phyloP scores from a whole-genome alignment of 2,888 invertebrate genomes.

The Aquatica leii region DNA sequence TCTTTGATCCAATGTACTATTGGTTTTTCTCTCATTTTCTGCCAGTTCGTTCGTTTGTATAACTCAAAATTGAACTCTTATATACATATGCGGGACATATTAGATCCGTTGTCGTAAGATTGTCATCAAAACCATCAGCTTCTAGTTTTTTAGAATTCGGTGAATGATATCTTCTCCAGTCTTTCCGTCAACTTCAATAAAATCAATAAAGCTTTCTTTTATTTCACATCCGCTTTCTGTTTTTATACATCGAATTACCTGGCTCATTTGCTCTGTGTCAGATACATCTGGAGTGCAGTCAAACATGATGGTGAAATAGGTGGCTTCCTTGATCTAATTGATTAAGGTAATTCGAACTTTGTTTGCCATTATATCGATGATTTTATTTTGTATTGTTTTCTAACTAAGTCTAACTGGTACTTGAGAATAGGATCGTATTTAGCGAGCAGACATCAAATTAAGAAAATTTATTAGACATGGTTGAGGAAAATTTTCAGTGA shows the following conservation, averaged over 20 bases:
- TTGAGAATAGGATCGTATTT: too few species aligned
- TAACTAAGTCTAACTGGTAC: slow-evolving; percentile 18
- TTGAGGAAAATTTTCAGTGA: not conserved
- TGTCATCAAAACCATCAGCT: too few species aligned
- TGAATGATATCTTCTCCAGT: too few species aligned
- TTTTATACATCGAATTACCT: slow-evolving; percentile 47
- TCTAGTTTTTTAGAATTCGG: too few species aligned
- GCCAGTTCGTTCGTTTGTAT: too few species aligned
- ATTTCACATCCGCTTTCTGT: slow-evolving; percentile 10
- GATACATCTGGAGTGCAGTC: slow-evolving; percentile 51
- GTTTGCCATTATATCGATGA: slow-evolving; percentile 46
- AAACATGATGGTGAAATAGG: slow-evolving; percentile 48
- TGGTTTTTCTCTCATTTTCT: too few species aligned
- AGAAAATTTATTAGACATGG: not conserved
- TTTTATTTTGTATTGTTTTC: slow-evolving; percentile 46
- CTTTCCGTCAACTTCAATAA: too few species aligned
- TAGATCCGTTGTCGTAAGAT: too few species aligned
- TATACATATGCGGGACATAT: too few species aligned
- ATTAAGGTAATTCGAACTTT: slow-evolving; percentile 37
- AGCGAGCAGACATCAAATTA: not conserved
- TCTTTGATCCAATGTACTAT: too few species aligned
- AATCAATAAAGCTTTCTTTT: too few species aligned
- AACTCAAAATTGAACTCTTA: too few species aligned
- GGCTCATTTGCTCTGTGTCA: slow-evolving; percentile 50
- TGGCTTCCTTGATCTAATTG: slow-evolving; percentile 38